A percentile compares a stretch with the other conserved stretches of the same genome.
phyloP scores from a whole-genome alignment of 1,140 invertebrate genomes.

The Copidosoma floridanum region DNA sequence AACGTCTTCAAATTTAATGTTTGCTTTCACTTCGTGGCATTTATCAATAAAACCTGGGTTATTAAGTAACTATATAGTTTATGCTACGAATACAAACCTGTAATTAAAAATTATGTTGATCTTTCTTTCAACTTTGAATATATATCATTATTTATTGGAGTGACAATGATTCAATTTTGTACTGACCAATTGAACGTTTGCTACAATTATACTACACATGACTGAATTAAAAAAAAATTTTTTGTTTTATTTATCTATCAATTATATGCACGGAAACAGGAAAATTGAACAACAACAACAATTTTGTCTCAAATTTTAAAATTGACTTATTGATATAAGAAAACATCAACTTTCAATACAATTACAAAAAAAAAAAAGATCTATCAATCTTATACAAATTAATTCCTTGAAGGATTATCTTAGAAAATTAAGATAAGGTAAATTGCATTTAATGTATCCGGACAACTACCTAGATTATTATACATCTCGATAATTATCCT shows the following conservation, averaged over 20 bases:
- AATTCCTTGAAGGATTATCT: slow-evolving; percentile 22
- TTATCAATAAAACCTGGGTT: no score
- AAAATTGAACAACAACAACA: slow-evolving; percentile 19
- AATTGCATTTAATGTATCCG: slow-evolving; percentile 12
- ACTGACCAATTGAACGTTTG: slow-evolving; percentile 6
- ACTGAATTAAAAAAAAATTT: no score
- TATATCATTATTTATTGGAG: slow-evolving; percentile 15
- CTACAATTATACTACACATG: slow-evolving; percentile 16
- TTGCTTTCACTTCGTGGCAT: no score
- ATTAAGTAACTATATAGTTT: no score
- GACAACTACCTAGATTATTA: slow-evolving; percentile 20
- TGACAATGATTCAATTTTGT: slow-evolving; percentile 16
- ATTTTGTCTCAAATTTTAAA: slow-evolving; percentile 20
- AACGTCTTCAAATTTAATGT: no score
- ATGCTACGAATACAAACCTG: no score
- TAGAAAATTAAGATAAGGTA: slow-evolving; percentile 17
- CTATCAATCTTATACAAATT: slow-evolving; percentile 10
- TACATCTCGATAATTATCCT: slow-evolving; percentile 20
- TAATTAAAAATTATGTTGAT: no score
- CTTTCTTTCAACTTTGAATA: no score
- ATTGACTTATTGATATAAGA: slow-evolving; percentile 9
- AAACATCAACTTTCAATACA: slow-evolving; percentile 18
- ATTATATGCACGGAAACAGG: no score
- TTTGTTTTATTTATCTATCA: no score
- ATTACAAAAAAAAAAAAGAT: slow-evolving; percentile 14